Conservation (phyloP, 1,140 invertebrate genomes). For the Habropoda laboriosa region DNA sequence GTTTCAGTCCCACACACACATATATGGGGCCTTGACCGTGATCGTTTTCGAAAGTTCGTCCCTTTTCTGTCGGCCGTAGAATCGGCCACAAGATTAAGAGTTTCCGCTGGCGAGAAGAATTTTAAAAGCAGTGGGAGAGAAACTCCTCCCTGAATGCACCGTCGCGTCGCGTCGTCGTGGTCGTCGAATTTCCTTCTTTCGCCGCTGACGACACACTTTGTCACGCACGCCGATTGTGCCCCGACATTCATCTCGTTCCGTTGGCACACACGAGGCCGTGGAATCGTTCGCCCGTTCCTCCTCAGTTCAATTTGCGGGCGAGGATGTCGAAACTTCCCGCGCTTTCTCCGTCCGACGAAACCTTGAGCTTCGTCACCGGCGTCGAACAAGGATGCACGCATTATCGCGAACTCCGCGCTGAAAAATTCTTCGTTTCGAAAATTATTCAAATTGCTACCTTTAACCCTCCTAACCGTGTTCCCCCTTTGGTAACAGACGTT, state of each 20-base stretch:
- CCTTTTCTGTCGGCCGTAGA: constrained; percentile 44
- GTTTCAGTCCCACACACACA: not conserved
- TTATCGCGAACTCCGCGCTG: constrained; percentile 1
- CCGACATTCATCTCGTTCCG: constrained; percentile 21
- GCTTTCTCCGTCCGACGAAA: constrained; percentile 59
- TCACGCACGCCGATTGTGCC: constrained; percentile 42
- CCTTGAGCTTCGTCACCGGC: constrained; percentile 16
- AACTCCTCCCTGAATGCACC: constrained; percentile 14
- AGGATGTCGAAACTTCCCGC: constrained; percentile 67
- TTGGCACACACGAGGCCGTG: constrained; percentile 36
- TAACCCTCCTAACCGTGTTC: no score
- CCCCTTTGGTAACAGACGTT: no score
- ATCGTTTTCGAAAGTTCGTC: constrained; percentile 46
- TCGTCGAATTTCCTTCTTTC: constrained; percentile 36
- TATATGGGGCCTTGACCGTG: not conserved
- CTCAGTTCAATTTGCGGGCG: constrained; percentile 59
- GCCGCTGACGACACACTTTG: constrained; percentile 48
- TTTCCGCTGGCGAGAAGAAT: constrained; percentile 60
- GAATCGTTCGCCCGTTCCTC: constrained; percentile 30
- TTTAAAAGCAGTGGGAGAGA: constrained; percentile 15
- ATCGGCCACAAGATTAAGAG: constrained; percentile 66
- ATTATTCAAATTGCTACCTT: no score
- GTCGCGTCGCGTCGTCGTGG: not conserved
- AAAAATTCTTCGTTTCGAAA: no score
- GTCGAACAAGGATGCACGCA: constrained; percentile 4